These are phyloP conservation scores for Tinea semifulvella DNA, from an alignment of 2,888 invertebrate genomes.

Conservation along the genomic window DNA sequence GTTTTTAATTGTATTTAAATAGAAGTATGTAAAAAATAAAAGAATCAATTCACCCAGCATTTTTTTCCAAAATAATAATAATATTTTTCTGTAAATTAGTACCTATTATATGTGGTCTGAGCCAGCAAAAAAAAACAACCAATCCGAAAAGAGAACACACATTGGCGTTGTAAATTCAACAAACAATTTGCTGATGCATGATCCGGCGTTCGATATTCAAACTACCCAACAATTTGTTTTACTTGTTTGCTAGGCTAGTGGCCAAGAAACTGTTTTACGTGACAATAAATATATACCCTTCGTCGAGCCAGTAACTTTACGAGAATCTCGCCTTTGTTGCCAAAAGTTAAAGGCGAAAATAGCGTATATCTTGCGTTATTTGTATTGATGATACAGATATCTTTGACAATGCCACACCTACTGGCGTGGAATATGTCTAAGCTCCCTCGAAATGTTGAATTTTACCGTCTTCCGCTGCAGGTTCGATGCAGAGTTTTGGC, in stretches of 20 bases:
- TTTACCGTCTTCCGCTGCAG: constrained; percentile 1
- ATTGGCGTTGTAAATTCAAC: constrained; percentile 3
- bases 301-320: too few species aligned
- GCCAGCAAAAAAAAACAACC: not conserved
- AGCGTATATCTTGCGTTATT: not conserved
- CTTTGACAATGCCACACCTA: constrained; percentile 7
- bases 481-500: too few species aligned
- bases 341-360: not conserved
- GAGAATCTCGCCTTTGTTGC: not conserved
- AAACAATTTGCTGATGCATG: constrained; percentile 7
- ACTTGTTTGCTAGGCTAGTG: constrained; percentile 9
- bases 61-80: too few species aligned
- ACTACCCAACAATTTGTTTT: constrained; percentile 7
- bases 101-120: not conserved
- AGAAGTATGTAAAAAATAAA: too few species aligned
- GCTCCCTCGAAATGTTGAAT: not conserved
- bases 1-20: too few species aligned
- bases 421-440: constrained; percentile 5
- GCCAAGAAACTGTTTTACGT: constrained; percentile 1
- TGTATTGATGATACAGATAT: not conserved
- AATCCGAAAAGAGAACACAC: not conserved
- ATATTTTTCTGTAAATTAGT: too few species aligned
- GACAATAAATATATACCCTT: constrained; percentile 5
- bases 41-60: too few species aligned
- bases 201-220: constrained; percentile 5